Evolutionary conservation across 1,140 invertebrate species (phyloP).

Genomic region (Neodiprion fabricii): DNA sequence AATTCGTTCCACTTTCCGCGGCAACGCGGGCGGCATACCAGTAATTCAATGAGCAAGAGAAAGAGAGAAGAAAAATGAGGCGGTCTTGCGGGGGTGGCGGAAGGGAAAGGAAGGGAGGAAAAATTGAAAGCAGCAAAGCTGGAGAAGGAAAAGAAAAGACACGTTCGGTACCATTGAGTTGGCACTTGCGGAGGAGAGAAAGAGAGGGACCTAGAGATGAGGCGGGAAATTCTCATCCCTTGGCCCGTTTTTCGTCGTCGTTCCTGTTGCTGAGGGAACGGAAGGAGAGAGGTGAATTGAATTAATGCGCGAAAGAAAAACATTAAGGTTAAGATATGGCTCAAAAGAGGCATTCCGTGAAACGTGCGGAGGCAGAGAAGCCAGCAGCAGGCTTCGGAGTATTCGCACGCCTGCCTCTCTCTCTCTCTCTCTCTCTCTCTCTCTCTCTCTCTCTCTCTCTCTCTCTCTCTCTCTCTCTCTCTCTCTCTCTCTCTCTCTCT

Average conservation of each 20-base stretch:
- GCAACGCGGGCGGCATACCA: too few relatives aligned
- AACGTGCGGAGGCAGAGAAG: background rate
- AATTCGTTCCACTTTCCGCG: too few relatives aligned
- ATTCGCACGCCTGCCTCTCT: too few relatives aligned
- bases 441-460: too few relatives aligned
- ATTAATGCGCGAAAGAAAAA: constrained; percentile 44
- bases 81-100: too few relatives aligned
- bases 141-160: background rate
- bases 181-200: constrained; percentile 19
- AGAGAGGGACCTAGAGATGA: background rate
- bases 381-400: too few relatives aligned
- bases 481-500: too few relatives aligned
- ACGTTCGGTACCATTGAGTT: constrained; percentile 30
- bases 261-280: constrained; percentile 21
- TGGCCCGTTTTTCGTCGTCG: background rate
- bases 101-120: too few relatives aligned
- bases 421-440: too few relatives aligned
- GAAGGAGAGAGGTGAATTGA: constrained; percentile 38
- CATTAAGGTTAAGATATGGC: constrained; percentile 38
- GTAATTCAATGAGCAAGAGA: too few relatives aligned
- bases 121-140: background rate
- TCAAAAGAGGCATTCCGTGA: background rate
- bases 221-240: background rate
- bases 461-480: too few relatives aligned
- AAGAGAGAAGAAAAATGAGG: too few relatives aligned